A percentile compares a stretch with the other conserved stretches of the same genome.
These are phyloP conservation scores for Unio delphinus DNA, from an alignment of 2,888 invertebrate genomes.

Conservation along the genomic window DNA sequence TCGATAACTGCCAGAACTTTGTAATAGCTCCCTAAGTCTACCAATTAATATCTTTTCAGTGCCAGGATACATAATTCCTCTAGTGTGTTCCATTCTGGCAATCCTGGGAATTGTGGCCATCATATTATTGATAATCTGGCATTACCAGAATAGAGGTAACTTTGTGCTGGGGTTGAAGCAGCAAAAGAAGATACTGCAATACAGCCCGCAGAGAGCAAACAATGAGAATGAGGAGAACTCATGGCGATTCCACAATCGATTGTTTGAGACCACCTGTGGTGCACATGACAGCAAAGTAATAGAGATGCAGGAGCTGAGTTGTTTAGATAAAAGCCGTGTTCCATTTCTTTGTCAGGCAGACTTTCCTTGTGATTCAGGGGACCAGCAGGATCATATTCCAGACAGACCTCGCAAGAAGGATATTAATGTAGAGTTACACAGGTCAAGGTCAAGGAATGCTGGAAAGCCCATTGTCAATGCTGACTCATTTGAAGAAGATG, in stretches of 20 bases:
- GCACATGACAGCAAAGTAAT: conserved; percentile 65
- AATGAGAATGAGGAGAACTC: conserved; percentile 92
- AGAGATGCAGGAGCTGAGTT: conserved; percentile 72
- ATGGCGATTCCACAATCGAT: conserved; percentile 83
- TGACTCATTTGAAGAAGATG: too few species aligned
- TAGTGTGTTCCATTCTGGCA: conserved; percentile 63
- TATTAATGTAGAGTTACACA: conserved; percentile 58
- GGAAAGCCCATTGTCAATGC: too few species aligned
- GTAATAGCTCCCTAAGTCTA: too few species aligned
- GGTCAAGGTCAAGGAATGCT: conserved; percentile 18
- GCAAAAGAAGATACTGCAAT: conserved; percentile 70
- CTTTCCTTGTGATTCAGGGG: conserved; percentile 50
- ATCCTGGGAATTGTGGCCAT: conserved; percentile 58
- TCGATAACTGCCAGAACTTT: too few species aligned
- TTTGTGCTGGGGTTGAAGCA: conserved; percentile 41
- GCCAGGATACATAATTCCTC: conserved; percentile 49
- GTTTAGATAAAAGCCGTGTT: conserved; percentile 57
- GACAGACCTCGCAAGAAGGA: conserved; percentile 57
- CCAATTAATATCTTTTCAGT: too few species aligned
- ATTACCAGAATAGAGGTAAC: conserved; percentile 75
- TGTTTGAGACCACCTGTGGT: conserved; percentile 78
- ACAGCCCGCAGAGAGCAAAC: conserved; percentile 80
- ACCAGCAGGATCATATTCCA: conserved; percentile 49
- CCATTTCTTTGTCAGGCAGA: conserved; percentile 43
- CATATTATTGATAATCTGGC: conserved; percentile 67